Evolutionary conservation across 1,140 invertebrate species (phyloP).

Genomic region (Aphaenogaster rudis): DNA sequence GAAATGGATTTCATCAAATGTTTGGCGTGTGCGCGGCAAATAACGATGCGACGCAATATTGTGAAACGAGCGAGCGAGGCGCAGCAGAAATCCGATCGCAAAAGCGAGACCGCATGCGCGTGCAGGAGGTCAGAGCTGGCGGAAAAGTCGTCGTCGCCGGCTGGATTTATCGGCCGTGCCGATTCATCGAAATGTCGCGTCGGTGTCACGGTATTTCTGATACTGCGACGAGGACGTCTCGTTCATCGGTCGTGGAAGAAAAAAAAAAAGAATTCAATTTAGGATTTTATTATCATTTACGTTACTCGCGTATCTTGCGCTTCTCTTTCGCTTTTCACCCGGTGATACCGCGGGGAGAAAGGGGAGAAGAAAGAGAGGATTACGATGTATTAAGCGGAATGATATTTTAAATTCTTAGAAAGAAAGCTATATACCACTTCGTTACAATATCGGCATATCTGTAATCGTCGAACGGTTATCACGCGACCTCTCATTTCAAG

Average conservation of each 20-base stretch:
- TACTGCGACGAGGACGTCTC: conserved; percentile 8
- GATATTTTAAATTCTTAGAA: conserved; percentile 8
- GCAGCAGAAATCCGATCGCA: conserved; percentile 56
- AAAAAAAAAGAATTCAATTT: conserved; percentile 18
- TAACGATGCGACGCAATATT: conserved; percentile 51
- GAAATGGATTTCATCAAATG: conserved; percentile 25
- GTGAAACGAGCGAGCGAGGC: conserved; percentile 45
- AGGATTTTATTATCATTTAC: conserved; percentile 4
- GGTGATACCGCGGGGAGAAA: neutral
- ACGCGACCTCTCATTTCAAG: conserved; percentile 23
- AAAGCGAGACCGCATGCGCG: conserved; percentile 47
- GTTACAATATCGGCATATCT: neutral
- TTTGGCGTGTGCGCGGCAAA: conserved; percentile 1
- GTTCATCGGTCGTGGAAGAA: neutral
- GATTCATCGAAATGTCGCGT: conserved; percentile 63
- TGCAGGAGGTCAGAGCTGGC: conserved; percentile 56
- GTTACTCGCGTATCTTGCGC: neutral
- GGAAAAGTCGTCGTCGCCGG: conserved; percentile 55
- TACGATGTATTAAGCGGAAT: neutral
- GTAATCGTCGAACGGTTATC: conserved; percentile 28
- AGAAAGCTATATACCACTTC: neutral
- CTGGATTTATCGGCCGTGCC: conserved; percentile 52
- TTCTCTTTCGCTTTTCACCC: neutral
- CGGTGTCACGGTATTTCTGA: conserved; percentile 41
- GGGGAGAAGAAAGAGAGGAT: neutral